Base-by-base conservation (phyloP, 2,797 vertebrate genomes). In the Muraenolepis orangiensis region DNA sequence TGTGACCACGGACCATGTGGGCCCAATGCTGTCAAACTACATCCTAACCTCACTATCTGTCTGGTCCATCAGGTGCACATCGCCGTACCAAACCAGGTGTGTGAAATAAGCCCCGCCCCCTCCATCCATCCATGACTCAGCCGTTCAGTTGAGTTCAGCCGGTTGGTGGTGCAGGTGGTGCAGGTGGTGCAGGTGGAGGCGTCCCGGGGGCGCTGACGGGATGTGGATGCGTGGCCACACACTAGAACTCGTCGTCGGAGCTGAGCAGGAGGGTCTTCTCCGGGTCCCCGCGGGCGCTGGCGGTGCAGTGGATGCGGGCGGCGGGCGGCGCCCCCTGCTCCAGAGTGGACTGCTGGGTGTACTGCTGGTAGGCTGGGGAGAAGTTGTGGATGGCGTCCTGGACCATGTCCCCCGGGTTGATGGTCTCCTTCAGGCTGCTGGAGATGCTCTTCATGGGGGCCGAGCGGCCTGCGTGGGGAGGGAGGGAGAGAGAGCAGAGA, bases 401-500 rank as follows among this genome's bases (percentile, higher is more conserved):
- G 73, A 99, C 97, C 68, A 99, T 99, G 92, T 99, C 98, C 0
- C 98, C 96, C 0, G 98, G 97, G 91, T 94, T 99, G 95, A 99
- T 99, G 40, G 98, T 99, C 91, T 99, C 98, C 87, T 98, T 99
- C 84, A 99, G 94, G 93, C 98, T 98, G 93, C 97, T 99, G 80
- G 97, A 99, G 91, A 99, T 99, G 93, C 97, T 99, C 93, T 99
- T 98, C 98, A 99, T 98, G n/a, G 97, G 97, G 78, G 97, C 96
- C 0, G 96, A 94, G 85, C 93, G 96, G 83, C 97, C 98, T 99
- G 92, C 6, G 3, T 31, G 80, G 5, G 0, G 1, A 40, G n/a
- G 79, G 1, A 6, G 14, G 3, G 70, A 51, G 16, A 71, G 70
- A n/a, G 31, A 23, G 8, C 2, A 18, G 31, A 46, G 75, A 73